A percentile compares a stretch with the other conserved stretches of the same genome.
phyloP scores from a whole-genome alignment of 2,113 vertebrate species.

The Bos taurus region DNA sequence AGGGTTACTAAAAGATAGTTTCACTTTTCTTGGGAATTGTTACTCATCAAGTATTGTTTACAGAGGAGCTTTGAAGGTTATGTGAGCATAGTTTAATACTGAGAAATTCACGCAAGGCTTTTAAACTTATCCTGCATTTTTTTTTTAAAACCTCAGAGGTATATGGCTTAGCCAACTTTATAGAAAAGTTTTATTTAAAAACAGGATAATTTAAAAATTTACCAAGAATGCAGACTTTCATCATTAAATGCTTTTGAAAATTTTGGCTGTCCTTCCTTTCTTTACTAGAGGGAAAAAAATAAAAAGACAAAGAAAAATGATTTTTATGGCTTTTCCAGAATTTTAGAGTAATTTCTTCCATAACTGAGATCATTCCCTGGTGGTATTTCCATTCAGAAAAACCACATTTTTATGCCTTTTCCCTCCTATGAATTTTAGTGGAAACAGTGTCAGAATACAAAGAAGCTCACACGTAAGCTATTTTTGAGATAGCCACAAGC shows the following conservation, averaged over 20 bases:
- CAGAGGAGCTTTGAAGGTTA: neutral
- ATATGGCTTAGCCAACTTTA: neutral
- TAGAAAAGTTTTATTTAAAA: neutral
- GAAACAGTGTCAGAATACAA: constrained; percentile 38
- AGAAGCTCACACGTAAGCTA: neutral
- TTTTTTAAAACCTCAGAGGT: neutral
- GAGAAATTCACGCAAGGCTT: neutral
- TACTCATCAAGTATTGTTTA: neutral
- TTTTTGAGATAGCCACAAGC: neutral
- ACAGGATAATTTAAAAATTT: constrained; percentile 30
- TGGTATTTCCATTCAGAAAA: constrained; percentile 62
- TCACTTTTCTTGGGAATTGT: constrained; percentile 15
- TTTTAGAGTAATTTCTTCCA: constrained; percentile 36
- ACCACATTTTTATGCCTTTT: constrained; percentile 52
- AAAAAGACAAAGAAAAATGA: neutral
- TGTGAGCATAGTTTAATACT: neutral
- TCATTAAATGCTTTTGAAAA: neutral
- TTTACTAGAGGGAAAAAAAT: neutral
- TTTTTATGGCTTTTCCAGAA: constrained; percentile 54
- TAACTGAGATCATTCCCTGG: constrained; percentile 50
- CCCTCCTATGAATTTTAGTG: constrained; percentile 24
- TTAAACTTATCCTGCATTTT: neutral
- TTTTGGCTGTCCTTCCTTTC: neutral
- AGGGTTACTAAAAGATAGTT: neutral
- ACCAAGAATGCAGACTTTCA: constrained; percentile 39